These are phyloP conservation scores for Dendrocincla tyrannina DNA, from an alignment of 2,797 vertebrate species.

Conservation along the genomic window DNA sequence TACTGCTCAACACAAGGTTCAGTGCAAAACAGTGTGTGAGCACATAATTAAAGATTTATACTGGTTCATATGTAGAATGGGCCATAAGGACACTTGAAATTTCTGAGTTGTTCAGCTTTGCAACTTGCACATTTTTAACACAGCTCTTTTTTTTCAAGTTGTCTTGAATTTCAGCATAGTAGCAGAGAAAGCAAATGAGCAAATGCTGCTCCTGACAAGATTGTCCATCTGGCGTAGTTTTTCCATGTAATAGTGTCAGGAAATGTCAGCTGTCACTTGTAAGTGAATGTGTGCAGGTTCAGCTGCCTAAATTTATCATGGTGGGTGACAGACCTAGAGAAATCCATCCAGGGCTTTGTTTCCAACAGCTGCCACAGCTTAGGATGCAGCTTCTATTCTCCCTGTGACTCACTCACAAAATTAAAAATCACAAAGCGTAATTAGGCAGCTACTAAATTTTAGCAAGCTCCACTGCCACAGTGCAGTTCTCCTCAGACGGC, in stretches of 20 bases:
- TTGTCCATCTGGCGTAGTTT: conserved; percentile 32
- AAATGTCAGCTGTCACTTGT: conserved; percentile 58
- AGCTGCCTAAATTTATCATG: conserved; percentile 32
- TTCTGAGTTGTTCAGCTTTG: neutral
- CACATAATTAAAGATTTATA: neutral
- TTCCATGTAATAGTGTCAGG: neutral
- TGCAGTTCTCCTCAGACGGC: neutral
- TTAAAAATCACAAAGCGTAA: neutral
- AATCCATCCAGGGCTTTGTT: neutral
- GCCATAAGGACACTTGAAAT: neutral
- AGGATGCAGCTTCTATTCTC: neutral
- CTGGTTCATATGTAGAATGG: neutral
- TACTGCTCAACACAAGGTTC: neutral
- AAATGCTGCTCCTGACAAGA: conserved; percentile 50
- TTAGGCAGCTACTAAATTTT: neutral
- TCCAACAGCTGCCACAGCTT: neutral
- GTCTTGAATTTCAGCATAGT: conserved; percentile 21
- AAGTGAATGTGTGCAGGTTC: neutral
- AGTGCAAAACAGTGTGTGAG: neutral
- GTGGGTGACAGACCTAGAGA: conserved; percentile 13
- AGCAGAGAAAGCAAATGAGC: conserved; percentile 46
- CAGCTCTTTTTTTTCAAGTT: neutral
- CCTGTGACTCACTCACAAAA: neutral
- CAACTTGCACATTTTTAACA: conserved; percentile 19
- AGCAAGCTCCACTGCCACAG: neutral